A percentile compares a stretch with the other conserved stretches of the same genome.
These are phyloP conservation scores for Lithobates pipiens DNA, from an alignment of 2,797 vertebrate genomes.

Conservation along the genomic window DNA sequence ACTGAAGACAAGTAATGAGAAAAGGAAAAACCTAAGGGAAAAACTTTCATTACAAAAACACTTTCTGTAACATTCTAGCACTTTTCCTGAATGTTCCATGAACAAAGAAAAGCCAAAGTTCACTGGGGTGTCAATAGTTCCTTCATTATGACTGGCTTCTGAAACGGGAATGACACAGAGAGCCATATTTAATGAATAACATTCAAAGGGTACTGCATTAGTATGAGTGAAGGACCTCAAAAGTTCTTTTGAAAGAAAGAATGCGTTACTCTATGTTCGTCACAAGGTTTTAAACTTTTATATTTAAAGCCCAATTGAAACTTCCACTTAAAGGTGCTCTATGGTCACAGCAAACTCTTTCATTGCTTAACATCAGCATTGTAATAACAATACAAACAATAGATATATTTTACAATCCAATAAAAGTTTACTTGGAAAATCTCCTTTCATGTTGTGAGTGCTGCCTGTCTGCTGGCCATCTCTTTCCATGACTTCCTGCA, in stretches of 20 bases:
- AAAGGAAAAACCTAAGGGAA: neutral
- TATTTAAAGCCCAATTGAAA: too few species aligned
- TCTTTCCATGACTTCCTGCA: too few species aligned
- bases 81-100: neutral
- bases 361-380: too few species aligned
- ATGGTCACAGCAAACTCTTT: too few species aligned
- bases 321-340: too few species aligned
- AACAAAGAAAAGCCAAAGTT: constrained; percentile 1
- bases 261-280: too few species aligned
- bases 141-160: neutral
- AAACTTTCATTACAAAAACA: constrained; percentile 6
- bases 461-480: too few species aligned
- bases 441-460: too few species aligned
- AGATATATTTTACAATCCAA: too few species aligned
- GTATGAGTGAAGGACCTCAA: neutral
- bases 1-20: constrained; percentile 16
- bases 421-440: too few species aligned
- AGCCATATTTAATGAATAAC: neutral
- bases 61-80: neutral
- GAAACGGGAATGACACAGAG: neutral
- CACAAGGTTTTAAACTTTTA: too few species aligned
- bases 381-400: too few species aligned
- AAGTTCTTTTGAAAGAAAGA: neutral
- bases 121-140: neutral
- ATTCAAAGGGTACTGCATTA: neutral